Evolutionary conservation across 2,797 vertebrate species (phyloP).

Genomic region (Oreochromis grahami): DNA sequence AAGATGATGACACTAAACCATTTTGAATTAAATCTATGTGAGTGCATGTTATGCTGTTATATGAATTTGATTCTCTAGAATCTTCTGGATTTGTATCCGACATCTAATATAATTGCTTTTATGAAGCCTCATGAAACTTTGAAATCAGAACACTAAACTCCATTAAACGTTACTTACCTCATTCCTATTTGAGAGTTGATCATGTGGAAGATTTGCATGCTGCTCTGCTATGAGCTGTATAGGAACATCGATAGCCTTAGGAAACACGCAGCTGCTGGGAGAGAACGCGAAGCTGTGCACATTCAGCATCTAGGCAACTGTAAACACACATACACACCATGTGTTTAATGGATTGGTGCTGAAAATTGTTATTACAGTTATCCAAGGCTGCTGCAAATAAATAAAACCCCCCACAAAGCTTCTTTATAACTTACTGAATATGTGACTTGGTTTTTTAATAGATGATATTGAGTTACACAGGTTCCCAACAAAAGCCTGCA

Average conservation of each 20-base stretch:
- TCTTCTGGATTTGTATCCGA: not conserved
- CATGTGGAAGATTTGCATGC: not conserved
- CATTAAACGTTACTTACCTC: not conserved
- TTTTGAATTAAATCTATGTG: not conserved
- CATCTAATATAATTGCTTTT: not conserved
- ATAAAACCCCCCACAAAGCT: not conserved
- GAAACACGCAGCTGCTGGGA: not conserved
- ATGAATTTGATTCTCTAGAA: not conserved
- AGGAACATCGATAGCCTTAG: not conserved
- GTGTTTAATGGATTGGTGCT: not conserved
- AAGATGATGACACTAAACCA: not conserved
- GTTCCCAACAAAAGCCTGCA: slow-evolving; percentile 6
- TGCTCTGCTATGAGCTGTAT: not conserved
- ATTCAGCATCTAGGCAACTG: not conserved
- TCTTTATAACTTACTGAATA: slow-evolving; percentile 3
- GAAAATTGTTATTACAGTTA: not conserved
- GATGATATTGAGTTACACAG: not conserved
- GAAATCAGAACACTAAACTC: not conserved
- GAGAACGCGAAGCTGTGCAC: not conserved
- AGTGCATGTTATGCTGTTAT: not conserved
- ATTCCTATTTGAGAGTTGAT: not conserved
- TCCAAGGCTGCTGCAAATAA: slow-evolving; percentile 1
- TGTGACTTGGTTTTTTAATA: not conserved
- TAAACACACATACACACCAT: not conserved
- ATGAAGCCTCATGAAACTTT: not conserved